Conservation (phyloP, 2,113 vertebrate species). For the Synodontis membranacea region DNA sequence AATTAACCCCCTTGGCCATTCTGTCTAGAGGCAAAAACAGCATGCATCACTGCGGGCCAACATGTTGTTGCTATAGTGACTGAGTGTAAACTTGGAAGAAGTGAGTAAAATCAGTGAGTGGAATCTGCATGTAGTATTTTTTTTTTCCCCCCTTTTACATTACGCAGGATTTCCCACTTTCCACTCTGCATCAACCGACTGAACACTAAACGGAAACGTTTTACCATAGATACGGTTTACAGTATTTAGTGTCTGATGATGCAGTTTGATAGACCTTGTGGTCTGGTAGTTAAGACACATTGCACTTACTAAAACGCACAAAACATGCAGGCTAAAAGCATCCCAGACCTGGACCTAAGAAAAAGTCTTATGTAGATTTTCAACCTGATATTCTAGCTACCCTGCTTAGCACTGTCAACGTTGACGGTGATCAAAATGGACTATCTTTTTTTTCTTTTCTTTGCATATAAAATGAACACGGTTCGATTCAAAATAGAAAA, state of each 20-base stretch:
- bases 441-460: too few species aligned
- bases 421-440: too few species aligned
- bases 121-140: not conserved
- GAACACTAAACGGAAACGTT: not conserved
- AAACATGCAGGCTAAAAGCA: not conserved
- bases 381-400: too few species aligned
- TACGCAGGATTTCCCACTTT: not conserved
- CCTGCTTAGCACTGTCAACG: too few species aligned
- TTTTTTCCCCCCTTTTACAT: not conserved
- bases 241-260: not conserved
- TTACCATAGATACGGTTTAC: not conserved
- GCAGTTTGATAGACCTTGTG: not conserved
- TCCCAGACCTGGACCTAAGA: not conserved
- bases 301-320: not conserved
- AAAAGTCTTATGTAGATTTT: not conserved
- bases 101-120: not conserved
- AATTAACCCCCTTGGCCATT: constrained; percentile 38
- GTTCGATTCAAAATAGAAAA: too few species aligned
- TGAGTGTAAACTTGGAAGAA: not conserved
- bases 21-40: constrained; percentile 8
- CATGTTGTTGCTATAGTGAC: not conserved
- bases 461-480: too few species aligned
- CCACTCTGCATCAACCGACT: not conserved
- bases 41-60: constrained; percentile 2
- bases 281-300: not conserved